phyloP scores from a whole-genome alignment of 2,888 invertebrate species.

The Apodemia mormo region DNA sequence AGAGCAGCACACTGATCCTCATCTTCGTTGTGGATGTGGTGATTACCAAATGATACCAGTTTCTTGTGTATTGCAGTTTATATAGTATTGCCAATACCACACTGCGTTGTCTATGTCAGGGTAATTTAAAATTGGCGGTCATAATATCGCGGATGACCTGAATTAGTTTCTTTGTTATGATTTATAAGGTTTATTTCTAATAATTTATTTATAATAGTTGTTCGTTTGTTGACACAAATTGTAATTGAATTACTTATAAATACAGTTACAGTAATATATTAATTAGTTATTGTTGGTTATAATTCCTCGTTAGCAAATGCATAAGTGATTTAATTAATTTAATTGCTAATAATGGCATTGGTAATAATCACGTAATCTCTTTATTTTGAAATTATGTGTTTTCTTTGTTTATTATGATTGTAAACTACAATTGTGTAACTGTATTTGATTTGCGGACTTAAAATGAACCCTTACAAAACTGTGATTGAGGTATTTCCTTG shows the following conservation, averaged over 20 bases:
- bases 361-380: background rate
- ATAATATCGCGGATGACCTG: slow-evolving; percentile 59
- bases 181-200: slow-evolving; percentile 24
- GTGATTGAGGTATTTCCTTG: too few species aligned
- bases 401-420: background rate
- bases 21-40: slow-evolving; percentile 61
- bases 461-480: too few species aligned
- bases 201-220: slow-evolving; percentile 10
- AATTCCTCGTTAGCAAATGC: background rate
- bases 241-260: background rate
- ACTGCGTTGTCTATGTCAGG: slow-evolving; percentile 69
- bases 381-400: background rate
- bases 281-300: slow-evolving; percentile 5
- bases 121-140: slow-evolving; percentile 62
- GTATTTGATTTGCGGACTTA: too few species aligned
- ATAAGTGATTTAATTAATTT: background rate
- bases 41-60: slow-evolving; percentile 75
- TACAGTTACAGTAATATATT: background rate
- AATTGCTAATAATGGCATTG: background rate
- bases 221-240: background rate
- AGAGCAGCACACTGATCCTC: slow-evolving; percentile 57
- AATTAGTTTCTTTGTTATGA: slow-evolving; percentile 52
- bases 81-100: slow-evolving; percentile 76
- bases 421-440: background rate
- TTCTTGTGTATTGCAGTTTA: slow-evolving; percentile 66